Percentiles rank a stretch among this genome's conserved stretches.
phyloP scores from a whole-genome alignment of 1,140 invertebrate species.

The Procambarus virginalis region DNA sequence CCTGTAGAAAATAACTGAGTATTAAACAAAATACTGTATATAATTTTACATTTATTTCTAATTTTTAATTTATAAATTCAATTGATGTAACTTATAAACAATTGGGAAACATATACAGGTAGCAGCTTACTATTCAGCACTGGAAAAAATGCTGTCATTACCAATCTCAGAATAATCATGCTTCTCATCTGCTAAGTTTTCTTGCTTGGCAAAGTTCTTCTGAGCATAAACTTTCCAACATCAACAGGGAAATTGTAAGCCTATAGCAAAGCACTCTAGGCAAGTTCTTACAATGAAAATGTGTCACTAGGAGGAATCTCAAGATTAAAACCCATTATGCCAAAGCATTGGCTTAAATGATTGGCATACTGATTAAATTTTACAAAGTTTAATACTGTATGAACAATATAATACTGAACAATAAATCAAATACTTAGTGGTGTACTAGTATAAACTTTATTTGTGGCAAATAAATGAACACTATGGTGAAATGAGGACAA shows the following conservation, averaged over 20 bases:
- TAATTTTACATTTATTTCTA: neutral
- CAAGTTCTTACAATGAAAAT: neutral
- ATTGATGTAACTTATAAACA: neutral
- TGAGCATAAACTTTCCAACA: neutral
- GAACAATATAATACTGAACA: no score
- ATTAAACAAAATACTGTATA: neutral
- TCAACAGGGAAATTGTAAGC: neutral
- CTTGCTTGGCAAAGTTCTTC: neutral
- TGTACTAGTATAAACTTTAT: no score
- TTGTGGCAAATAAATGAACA: no score
- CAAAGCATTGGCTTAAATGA: neutral
- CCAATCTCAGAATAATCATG: neutral
- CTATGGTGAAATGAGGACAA: no score
- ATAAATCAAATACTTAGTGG: no score
- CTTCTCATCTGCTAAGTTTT: neutral
- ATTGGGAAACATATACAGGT: neutral
- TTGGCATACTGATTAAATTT: no score
- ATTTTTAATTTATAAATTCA: neutral
- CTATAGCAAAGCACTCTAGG: neutral
- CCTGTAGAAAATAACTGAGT: slow-evolving; percentile 8
- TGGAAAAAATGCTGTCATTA: neutral
- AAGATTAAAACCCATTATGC: neutral
- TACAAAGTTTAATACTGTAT: no score
- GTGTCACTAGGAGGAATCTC: no score
- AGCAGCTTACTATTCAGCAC: neutral